These are phyloP conservation scores for Temnothorax longispinosus DNA, from an alignment of 1,140 invertebrate species.

Conservation along the genomic window DNA sequence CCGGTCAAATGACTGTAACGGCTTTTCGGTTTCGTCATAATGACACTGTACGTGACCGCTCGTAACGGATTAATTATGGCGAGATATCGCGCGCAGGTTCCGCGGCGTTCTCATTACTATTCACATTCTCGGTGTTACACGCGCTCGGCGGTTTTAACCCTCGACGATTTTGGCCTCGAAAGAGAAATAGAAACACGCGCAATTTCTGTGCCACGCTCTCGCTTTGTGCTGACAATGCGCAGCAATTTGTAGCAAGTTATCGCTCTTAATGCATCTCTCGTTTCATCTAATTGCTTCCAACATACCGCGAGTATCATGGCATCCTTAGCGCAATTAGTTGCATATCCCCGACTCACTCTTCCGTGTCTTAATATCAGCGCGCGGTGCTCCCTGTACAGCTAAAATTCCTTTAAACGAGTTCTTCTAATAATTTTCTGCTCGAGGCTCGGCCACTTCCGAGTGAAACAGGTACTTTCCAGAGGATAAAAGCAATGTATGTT, in stretches of 20 bases:
- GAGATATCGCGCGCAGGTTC: not conserved
- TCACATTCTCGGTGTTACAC: not conserved
- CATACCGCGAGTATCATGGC: conserved; percentile 9
- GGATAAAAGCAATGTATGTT: not conserved
- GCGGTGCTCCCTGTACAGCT: not conserved
- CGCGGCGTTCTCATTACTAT: not conserved
- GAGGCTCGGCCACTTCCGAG: not conserved
- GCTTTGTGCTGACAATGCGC: not conserved
- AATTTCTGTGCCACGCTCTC: conserved; percentile 11
- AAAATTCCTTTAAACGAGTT: conserved; percentile 52
- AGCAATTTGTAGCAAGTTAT: conserved; percentile 36
- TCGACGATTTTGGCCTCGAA: not conserved
- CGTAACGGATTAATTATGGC: conserved; percentile 52
- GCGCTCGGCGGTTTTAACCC: not conserved
- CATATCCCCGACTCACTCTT: conserved; percentile 24
- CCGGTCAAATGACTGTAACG: conserved; percentile 14
- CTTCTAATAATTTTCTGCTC: conserved; percentile 52
- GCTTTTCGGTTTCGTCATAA: conserved; percentile 25
- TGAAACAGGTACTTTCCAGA: conserved; percentile 20
- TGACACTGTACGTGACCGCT: conserved; percentile 13
- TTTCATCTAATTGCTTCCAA: conserved; percentile 32
- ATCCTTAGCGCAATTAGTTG: conserved; percentile 48
- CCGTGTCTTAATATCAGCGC: conserved; percentile 43
- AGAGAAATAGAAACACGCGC: not conserved
- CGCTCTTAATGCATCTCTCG: conserved; percentile 7